A percentile compares a stretch with the other conserved stretches of the same genome.
phyloP scores from a whole-genome alignment of 2,888 invertebrate genomes.

The Netelia melanura region DNA sequence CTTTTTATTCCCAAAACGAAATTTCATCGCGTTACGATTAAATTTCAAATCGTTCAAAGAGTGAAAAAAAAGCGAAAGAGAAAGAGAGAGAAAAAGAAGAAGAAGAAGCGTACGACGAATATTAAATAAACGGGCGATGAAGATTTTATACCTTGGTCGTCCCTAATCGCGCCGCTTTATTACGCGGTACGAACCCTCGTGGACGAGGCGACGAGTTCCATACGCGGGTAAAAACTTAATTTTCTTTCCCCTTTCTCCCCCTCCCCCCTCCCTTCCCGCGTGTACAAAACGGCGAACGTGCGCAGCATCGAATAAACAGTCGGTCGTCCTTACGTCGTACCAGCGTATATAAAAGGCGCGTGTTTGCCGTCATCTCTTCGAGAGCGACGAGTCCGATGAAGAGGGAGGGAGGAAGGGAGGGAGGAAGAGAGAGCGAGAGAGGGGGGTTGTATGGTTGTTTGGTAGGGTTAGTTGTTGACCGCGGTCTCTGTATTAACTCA shows the following conservation, averaged over 20 bases:
- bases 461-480: slow-evolving; percentile 67
- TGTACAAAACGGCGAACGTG: background rate
- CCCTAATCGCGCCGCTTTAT: too few species aligned
- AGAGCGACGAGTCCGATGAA: background rate
- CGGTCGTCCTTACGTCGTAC: background rate
- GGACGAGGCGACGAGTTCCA: background rate
- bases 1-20: too few species aligned
- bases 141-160: too few species aligned
- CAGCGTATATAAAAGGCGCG: background rate
- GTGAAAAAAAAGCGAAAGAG: too few species aligned
- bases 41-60: too few species aligned
- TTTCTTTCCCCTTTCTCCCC: background rate
- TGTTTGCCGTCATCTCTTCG: background rate
- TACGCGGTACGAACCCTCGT: too few species aligned
- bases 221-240: background rate
- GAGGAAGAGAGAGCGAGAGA: slow-evolving; percentile 4
- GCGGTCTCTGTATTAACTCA: slow-evolving; percentile 69
- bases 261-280: background rate
- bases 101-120: too few species aligned
- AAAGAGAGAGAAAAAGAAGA: too few species aligned
- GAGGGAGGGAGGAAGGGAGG: slow-evolving; percentile 6
- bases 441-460: slow-evolving; percentile 51
- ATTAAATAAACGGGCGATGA: too few species aligned
- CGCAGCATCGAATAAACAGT: background rate
- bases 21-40: too few species aligned